Conservation (phyloP, 2,113 vertebrate species). For the Menura novaehollandiae region DNA sequence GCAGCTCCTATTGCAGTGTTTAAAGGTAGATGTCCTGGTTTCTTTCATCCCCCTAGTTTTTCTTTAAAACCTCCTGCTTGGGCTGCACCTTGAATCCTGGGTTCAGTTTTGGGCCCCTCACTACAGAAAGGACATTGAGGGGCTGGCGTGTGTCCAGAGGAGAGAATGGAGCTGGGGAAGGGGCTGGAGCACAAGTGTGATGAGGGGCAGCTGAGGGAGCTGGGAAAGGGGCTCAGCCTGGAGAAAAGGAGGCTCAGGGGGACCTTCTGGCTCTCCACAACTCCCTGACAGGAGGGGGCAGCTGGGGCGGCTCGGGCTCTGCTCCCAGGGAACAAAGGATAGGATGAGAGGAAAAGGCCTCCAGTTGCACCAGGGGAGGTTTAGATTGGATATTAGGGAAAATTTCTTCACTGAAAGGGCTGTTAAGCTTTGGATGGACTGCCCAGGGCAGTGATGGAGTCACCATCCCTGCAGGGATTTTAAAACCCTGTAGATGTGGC, state of each 20-base stretch:
- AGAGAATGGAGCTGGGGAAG: neutral
- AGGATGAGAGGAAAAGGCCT: neutral
- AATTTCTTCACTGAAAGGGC: neutral
- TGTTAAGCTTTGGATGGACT: neutral
- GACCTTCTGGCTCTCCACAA: neutral
- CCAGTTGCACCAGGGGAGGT: rapidly evolving
- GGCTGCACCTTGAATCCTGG: neutral
- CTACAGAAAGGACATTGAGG: neutral
- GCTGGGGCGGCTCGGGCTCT: neutral
- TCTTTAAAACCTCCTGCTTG: neutral
- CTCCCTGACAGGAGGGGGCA: neutral
- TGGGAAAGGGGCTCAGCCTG: neutral
- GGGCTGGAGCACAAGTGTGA: neutral
- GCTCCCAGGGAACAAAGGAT: neutral
- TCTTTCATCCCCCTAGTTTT: neutral
- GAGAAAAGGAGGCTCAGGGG: neutral
- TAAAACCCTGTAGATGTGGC: neutral
- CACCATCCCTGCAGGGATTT: neutral
- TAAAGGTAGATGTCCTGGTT: neutral
- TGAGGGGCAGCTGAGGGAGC: neutral
- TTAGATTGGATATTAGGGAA: neutral
- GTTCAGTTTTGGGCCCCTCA: neutral
- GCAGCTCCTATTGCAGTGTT: neutral
- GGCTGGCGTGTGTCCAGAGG: rapidly evolving
- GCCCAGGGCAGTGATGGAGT: neutral